Base-by-base conservation (phyloP, 2,888 invertebrate genomes). In the Drosophila neonasuta region DNA sequence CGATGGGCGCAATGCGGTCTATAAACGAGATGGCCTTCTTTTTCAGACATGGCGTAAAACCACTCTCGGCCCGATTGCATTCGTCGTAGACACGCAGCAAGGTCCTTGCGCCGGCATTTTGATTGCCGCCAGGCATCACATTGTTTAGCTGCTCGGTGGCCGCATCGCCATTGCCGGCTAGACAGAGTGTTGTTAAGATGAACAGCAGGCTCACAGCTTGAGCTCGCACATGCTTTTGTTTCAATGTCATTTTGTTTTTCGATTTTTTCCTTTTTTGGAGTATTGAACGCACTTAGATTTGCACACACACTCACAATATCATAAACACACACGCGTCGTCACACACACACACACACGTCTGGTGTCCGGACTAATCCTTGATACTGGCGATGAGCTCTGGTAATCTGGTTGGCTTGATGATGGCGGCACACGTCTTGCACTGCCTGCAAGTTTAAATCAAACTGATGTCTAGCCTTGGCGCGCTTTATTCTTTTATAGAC, bases 1-100 rank as follows among this genome's bases (percentile, higher is more conserved):
- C 95, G 91, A 96, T 94, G 66, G 94, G 93, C 0, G 94, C 93
- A 29, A 96, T 93, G 51, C 96, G 92, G 85, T 96, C 96, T 75
- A 96, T 93, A 89, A 96, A 96, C 1, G 95, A 91, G 62, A 96
- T 94, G 0, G 96, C 96, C 88, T 96, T 96, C 90, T 95, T 95
- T 92, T 96, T 96, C 54, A 96, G 91, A 88, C 96, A 96, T 24
- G 94, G 94, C 56, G 94, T 91, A 56, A 96, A 92, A 50, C 94
- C 95, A 65, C 92, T 91, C 66, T 94, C 94, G 1, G 94, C 91
- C 71, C 93, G 93, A 69, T 93, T 93, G 87, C 96, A 96, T 80
- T 96, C 96, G 79, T 96, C 96, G 89, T 96, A 96, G 71, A 96
- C 92, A 82, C 94, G 94, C 82, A 94, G 91, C 5, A 94, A 90